Evolutionary conservation across 35 echinoderm and acorn worm genomes (phyloP).

Genomic region (Apostichopus parvimensis): DNA sequence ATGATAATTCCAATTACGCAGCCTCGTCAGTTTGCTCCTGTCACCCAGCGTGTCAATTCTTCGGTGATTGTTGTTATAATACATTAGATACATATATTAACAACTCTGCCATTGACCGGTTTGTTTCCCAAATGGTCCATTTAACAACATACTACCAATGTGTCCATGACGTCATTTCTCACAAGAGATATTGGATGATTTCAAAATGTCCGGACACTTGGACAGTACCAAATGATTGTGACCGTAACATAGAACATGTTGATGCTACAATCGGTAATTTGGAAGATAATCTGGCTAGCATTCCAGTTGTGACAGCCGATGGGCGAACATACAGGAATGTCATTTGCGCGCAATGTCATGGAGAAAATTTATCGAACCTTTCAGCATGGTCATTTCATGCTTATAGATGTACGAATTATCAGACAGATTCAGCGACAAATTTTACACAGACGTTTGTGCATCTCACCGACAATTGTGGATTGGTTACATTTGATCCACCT

Average conservation of each 20-base stretch:
- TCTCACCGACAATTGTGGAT: no score
- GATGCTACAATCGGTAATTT: background rate
- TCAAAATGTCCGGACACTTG: conserved; percentile 42
- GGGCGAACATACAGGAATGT: conserved; percentile 31
- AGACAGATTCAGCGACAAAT: no score
- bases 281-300: background rate
- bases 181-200: conserved; percentile 33
- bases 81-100: background rate
- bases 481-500: background rate
- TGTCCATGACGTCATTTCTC: background rate
- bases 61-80: conserved; percentile 41
- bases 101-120: background rate
- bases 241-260: background rate
- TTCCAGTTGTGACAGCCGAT: background rate
- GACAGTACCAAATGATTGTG: conserved; percentile 26
- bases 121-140: background rate
- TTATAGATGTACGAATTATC: background rate
- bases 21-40: conserved; percentile 13
- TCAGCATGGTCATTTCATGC: background rate
- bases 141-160: background rate
- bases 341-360: conserved; percentile 30
- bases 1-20: background rate
- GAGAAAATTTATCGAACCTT: background rate
- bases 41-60: conserved; percentile 22
- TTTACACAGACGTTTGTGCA: no score